Conservation (phyloP, 1,140 invertebrate genomes). For the Leptoteleia sp. region DNA sequence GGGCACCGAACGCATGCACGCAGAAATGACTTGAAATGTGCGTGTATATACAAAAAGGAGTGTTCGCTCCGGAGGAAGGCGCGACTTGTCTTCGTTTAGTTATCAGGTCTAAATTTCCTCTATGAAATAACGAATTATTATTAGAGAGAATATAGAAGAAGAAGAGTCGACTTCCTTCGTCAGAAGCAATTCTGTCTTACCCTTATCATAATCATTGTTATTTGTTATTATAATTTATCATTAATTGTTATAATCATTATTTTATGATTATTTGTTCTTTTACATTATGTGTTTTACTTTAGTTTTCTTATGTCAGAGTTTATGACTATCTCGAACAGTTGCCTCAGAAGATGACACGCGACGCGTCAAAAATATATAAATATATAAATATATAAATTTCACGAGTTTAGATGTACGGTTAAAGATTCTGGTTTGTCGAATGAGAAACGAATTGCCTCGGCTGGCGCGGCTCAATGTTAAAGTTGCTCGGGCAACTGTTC, state of each 20-base stretch:
- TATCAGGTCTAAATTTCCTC: too few relatives aligned
- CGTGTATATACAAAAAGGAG: conserved; percentile 66
- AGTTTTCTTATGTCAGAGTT: conserved; percentile 31
- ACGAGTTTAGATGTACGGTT: conserved; percentile 30
- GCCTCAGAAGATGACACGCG: conserved; percentile 54
- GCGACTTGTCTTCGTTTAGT: too few relatives aligned
- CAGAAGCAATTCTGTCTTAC: conserved; percentile 33
- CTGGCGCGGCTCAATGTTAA: conserved; percentile 1
- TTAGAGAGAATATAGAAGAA: too few relatives aligned
- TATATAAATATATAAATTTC: conserved; percentile 62
- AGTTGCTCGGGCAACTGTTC: background rate
- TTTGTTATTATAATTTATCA: background rate
- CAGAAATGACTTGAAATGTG: conserved; percentile 63
- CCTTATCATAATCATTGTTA: background rate
- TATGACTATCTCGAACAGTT: conserved; percentile 60
- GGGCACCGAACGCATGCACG: conserved; percentile 63
- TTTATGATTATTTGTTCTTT: conserved; percentile 31
- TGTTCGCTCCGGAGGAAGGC: conserved; percentile 50
- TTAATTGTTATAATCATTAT: too few relatives aligned
- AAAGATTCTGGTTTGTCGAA: conserved; percentile 36
- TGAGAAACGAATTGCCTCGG: conserved; percentile 32
- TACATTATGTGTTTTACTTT: conserved; percentile 1
- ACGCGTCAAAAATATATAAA: conserved; percentile 61
- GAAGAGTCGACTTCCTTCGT: conserved; percentile 35
- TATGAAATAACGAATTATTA: too few relatives aligned